These are phyloP conservation scores for Nephrotoma flavescens DNA, from an alignment of 2,888 invertebrate genomes.

Conservation along the genomic window DNA sequence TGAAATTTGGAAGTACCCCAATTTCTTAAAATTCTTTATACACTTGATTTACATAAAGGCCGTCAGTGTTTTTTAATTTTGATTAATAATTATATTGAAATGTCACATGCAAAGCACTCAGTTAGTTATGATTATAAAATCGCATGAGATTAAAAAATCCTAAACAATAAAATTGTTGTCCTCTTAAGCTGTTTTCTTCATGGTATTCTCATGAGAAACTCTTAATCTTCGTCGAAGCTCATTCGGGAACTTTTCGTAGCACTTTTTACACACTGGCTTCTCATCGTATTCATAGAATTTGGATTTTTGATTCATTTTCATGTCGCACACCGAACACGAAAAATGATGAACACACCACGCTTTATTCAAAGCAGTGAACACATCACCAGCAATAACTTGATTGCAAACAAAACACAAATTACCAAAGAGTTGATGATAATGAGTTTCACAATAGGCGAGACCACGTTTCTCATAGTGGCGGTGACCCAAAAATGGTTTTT, in stretches of 20 bases:
- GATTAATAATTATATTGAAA: neutral
- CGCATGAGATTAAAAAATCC: neutral
- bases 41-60: neutral
- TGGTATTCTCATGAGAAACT: constrained; percentile 70
- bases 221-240: constrained; percentile 87
- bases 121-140: neutral
- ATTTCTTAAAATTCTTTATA: neutral
- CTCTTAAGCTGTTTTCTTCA: constrained; percentile 31
- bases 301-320: constrained; percentile 87
- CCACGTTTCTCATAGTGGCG: constrained; percentile 98
- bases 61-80: neutral
- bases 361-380: constrained; percentile 95
- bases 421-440: constrained; percentile 97
- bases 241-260: constrained; percentile 91
- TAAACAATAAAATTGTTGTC: neutral
- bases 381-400: constrained; percentile 94
- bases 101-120: neutral
- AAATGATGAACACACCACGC: constrained; percentile 99
- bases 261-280: constrained; percentile 96
- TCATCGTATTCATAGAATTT: constrained; percentile 99
- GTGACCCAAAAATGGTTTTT: constrained; percentile 98
- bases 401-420: constrained; percentile 98
- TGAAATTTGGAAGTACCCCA: neutral
- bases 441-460: constrained; percentile 96
- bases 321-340: constrained; percentile 93